phyloP scores from a whole-genome alignment of 2,797 vertebrate genomes.

The Valencia hispanica region DNA sequence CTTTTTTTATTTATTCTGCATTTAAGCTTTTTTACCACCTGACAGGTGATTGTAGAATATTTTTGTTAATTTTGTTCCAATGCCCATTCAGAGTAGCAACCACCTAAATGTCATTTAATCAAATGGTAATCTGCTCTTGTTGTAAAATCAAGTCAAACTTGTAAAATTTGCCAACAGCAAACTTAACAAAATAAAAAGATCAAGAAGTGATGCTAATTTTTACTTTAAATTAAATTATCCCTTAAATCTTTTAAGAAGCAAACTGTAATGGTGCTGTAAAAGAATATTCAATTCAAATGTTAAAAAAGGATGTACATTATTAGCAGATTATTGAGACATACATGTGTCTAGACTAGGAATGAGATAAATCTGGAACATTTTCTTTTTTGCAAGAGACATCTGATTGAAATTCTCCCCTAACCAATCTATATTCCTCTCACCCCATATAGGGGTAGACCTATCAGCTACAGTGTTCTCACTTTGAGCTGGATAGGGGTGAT shows the following conservation, averaged over 20 bases:
- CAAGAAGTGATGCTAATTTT: background rate
- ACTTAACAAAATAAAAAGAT: background rate
- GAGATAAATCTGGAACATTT: conserved; percentile 1
- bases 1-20: too few relatives aligned
- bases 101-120: background rate
- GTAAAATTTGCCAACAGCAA: background rate
- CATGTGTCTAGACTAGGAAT: background rate
- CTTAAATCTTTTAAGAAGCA: background rate
- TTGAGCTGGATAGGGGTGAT: background rate
- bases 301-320: background rate
- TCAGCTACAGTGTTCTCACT: background rate
- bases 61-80: background rate
- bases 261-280: background rate
- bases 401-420: background rate
- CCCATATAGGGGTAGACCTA: background rate
- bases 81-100: background rate
- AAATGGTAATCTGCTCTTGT: background rate
- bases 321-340: background rate
- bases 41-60: too few relatives aligned
- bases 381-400: background rate
- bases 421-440: background rate
- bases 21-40: background rate
- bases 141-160: background rate
- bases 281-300: background rate
- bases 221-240: too few relatives aligned